Conservation (phyloP, 1,140 invertebrate species). For the Marisa cornuarietis region DNA sequence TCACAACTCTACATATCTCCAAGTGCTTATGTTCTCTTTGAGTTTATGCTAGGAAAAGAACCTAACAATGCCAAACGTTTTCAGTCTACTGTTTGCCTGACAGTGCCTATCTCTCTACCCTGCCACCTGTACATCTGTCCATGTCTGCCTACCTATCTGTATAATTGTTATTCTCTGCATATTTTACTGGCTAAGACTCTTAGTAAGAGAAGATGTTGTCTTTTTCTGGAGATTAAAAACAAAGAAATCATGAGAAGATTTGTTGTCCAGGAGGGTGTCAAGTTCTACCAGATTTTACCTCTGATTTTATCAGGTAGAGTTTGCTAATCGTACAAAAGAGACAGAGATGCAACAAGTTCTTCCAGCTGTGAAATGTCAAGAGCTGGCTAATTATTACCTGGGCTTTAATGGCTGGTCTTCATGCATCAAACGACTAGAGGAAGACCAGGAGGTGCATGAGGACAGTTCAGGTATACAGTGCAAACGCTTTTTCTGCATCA, state of each 20-base stretch:
- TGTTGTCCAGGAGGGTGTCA: no score
- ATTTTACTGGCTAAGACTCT: no score
- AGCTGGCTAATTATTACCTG: slow-evolving; percentile 55
- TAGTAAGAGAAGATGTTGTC: no score
- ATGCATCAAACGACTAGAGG: slow-evolving; percentile 27
- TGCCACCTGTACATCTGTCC: background rate
- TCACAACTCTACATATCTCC: no score
- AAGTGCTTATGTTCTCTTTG: no score
- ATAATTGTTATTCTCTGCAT: background rate
- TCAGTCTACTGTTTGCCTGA: no score
- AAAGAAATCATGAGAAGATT: no score
- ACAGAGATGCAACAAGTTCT: slow-evolving; percentile 22
- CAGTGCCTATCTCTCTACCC: no score
- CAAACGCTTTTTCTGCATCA: slow-evolving; percentile 45
- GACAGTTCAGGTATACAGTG: slow-evolving; percentile 17
- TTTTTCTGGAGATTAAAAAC: no score
- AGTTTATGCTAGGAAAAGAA: no score
- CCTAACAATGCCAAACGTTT: no score
- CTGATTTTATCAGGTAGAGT: slow-evolving; percentile 39
- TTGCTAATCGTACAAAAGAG: slow-evolving; percentile 47
- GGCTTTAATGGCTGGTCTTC: slow-evolving; percentile 58
- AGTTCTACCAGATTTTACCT: background rate
- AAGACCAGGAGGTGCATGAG: slow-evolving; percentile 29
- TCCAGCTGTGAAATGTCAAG: slow-evolving; percentile 48
- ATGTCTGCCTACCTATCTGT: background rate